These are phyloP conservation scores for Onychomys torridus DNA, from an alignment of 2,797 vertebrate species.

Conservation along the genomic window DNA sequence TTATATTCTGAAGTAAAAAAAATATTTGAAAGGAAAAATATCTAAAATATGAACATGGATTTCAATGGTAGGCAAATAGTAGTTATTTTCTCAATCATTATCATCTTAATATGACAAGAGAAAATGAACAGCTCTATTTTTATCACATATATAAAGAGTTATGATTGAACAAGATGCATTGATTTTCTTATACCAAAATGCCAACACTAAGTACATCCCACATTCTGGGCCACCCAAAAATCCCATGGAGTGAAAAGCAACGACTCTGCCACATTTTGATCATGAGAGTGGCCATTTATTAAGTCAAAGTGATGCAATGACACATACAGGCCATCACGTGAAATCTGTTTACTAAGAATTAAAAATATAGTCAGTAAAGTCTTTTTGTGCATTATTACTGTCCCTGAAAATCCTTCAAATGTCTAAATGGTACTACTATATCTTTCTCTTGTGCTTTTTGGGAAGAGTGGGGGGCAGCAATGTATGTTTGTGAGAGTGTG, in stretches of 20 bases:
- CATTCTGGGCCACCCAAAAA: not conserved
- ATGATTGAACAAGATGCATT: not conserved
- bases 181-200: not conserved
- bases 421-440: not conserved
- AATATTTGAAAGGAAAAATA: not conserved
- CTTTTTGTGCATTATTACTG: not conserved
- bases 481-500: not conserved
- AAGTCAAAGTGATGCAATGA: not conserved
- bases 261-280: not conserved
- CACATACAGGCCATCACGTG: not conserved
- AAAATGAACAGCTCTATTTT: not conserved
- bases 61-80: not conserved
- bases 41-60: not conserved
- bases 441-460: not conserved
- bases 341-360: not conserved
- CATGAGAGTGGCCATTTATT: not conserved
- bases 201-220: not conserved
- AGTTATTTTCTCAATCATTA: not conserved
- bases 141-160: not conserved
- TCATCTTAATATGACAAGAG: not conserved
- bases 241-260: not conserved
- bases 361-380: not conserved
- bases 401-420: not conserved
- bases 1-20: not conserved
- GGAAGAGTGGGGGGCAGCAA: too few species aligned